A percentile compares a stretch with the other conserved stretches of the same genome.
phyloP scores from a whole-genome alignment of 2,888 invertebrate genomes.

The Stictocephala bisonia region DNA sequence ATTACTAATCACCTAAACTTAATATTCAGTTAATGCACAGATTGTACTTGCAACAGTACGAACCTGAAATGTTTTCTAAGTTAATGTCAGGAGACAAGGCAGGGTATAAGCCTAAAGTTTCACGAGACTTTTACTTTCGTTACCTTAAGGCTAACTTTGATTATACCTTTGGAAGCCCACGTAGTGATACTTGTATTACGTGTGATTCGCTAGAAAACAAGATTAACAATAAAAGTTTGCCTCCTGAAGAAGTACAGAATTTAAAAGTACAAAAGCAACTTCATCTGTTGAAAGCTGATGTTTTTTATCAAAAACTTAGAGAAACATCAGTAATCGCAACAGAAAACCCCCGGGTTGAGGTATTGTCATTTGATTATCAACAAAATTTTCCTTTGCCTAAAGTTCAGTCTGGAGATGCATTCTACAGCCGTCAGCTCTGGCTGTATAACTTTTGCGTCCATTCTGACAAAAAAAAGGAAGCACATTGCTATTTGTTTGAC shows the following conservation, averaged over 20 bases:
- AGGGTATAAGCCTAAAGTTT: slow-evolving; percentile 40
- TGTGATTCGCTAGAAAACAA: too few relatives aligned
- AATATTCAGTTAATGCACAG: slow-evolving; percentile 27
- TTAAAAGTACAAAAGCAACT: slow-evolving; percentile 24
- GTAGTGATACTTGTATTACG: slow-evolving; percentile 44
- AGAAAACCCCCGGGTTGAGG: slow-evolving; percentile 13
- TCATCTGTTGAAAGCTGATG: slow-evolving; percentile 36
- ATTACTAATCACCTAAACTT: slow-evolving; percentile 25
- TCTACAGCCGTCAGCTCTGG: slow-evolving; percentile 51
- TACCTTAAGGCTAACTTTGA: slow-evolving; percentile 43
- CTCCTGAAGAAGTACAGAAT: slow-evolving; percentile 10
- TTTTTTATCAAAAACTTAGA: slow-evolving; percentile 20
- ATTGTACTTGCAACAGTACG: slow-evolving; percentile 29
- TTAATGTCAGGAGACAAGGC: slow-evolving; percentile 27
- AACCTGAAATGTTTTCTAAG: slow-evolving; percentile 35
- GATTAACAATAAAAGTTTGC: too few relatives aligned
- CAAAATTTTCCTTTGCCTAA: slow-evolving; percentile 55
- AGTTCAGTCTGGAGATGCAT: slow-evolving; percentile 53
- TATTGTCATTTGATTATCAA: slow-evolving; percentile 52
- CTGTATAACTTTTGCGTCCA: slow-evolving; percentile 50
- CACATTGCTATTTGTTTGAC: slow-evolving; percentile 37
- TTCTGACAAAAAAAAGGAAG: slow-evolving; percentile 51
- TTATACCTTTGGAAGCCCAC: slow-evolving; percentile 41
- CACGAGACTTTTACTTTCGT: slow-evolving; percentile 44
- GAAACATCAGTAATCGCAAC: slow-evolving; percentile 25